A percentile compares a stretch with the other conserved stretches of the same genome.
phyloP scores from a whole-genome alignment of 2,888 invertebrate genomes.

The Parascotia fuliginaria region DNA sequence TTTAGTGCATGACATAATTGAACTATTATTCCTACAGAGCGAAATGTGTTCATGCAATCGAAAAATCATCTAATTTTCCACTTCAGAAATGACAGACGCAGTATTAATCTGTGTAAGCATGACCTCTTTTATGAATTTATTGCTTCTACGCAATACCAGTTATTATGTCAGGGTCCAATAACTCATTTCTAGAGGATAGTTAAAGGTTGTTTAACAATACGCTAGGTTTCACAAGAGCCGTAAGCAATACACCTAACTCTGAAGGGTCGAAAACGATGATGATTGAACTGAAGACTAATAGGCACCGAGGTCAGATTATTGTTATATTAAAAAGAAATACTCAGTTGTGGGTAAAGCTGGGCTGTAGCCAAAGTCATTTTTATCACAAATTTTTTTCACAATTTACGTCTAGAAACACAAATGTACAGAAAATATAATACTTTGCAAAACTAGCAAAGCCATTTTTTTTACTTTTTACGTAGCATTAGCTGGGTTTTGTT shows the following conservation, averaged over 20 bases:
- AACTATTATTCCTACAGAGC: constrained; percentile 25
- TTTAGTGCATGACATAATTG: constrained; percentile 21
- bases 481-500: constrained; percentile 6
- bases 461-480: constrained; percentile 2
- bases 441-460: background rate
- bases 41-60: constrained; percentile 37
- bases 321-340: no score
- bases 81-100: constrained; percentile 42
- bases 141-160: constrained; percentile 22
- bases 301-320: no score
- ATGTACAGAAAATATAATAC: background rate
- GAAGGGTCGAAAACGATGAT: no score
- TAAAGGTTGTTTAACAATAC: no score
- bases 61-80: constrained; percentile 40
- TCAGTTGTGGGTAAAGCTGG: no score
- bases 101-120: constrained; percentile 44
- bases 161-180: constrained; percentile 14
- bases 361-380: no score
- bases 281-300: no score
- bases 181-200: background rate
- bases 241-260: no score
- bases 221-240: no score
- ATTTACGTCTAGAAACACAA: background rate
- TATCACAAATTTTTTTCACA: background rate
- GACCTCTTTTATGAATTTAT: constrained; percentile 47